Base-by-base conservation (phyloP, 2,888 invertebrate species). In the Amphiduros pacificus region DNA sequence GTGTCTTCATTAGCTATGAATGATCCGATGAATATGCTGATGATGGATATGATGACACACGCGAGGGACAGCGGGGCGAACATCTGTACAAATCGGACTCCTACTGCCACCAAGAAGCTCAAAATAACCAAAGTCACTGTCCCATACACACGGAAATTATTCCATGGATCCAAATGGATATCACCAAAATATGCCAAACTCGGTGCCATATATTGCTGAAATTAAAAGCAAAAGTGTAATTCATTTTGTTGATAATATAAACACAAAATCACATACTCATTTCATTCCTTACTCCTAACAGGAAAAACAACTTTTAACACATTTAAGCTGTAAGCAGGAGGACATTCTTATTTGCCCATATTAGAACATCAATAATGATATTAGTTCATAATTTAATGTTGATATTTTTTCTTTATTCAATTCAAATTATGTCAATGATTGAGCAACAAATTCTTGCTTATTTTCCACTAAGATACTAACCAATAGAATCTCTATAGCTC, bases 51-150 rank as follows among this genome's bases (percentile, higher is more conserved):
- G 74, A 98, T 89, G 71, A 98, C 97, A 83, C 96, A 96, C 66
- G 92, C 91, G 71, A 98, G 87, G 53, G 96, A 96, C 67, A 97
- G 87, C 3, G 95, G 92, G 44, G 97, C 97, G 80, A 98, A 94
- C 85, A 95, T 94, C 87, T 95, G 96, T 73, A 98, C 97, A 82
- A 98, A 96, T 83, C 93, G 93, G 58, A 98, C 97, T 60, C 97
- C 97, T 69, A 97, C 85, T 82, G 92, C 94, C 67, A 97, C 96
- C 72, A 92, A 89, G 64, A 86, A 87, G 73, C 94, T 93, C 90
- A 96, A 93, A 70, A 95, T 84, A 67, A 91, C 77, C 55, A 98
- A 88, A 60, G 97, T 85, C 26, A 90, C 84, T 6, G 95, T 93
- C 64, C 96, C 97, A 84, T 96, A 98, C 56, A 97, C 91, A 51